Percentiles rank a stretch among this genome's conserved stretches.
phyloP scores from a whole-genome alignment of 2,113 vertebrate species.

The Cricetomys ansorgei region DNA sequence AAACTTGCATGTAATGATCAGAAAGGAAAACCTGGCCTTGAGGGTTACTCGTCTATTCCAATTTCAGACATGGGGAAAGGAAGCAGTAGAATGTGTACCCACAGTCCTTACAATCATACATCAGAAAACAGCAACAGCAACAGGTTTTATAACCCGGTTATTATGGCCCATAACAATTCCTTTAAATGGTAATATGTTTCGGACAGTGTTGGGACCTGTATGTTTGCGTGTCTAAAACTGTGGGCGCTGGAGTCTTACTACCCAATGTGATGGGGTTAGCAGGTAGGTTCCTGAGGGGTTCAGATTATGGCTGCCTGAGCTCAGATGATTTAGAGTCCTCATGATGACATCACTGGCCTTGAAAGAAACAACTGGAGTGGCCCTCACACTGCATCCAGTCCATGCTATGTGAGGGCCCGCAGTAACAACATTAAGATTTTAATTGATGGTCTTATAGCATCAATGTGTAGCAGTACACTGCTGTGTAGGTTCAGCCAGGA shows the following conservation, averaged over 20 bases:
- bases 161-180: fast-evolving
- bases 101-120: not conserved
- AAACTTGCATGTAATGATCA: not conserved
- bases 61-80: no score
- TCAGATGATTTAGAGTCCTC: not conserved
- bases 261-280: not conserved
- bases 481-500: no score
- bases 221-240: not conserved
- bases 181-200: not conserved
- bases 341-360: not conserved
- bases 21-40: not conserved
- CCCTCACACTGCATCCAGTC: not conserved
- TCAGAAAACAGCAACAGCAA: no score
- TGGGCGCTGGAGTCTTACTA: not conserved
- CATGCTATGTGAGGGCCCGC: no score
- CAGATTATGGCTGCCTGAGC: not conserved
- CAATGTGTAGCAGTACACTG: no score
- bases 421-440: not conserved
- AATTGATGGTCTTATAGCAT: not conserved
- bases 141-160: not conserved
- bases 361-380: not conserved
- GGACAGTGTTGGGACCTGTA: no score
- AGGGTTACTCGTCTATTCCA: not conserved
- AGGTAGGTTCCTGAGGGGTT: no score
- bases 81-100: not conserved